Evolutionary conservation across 2,113 vertebrate genomes (phyloP).

Genomic region (Microtus montanus): DNA sequence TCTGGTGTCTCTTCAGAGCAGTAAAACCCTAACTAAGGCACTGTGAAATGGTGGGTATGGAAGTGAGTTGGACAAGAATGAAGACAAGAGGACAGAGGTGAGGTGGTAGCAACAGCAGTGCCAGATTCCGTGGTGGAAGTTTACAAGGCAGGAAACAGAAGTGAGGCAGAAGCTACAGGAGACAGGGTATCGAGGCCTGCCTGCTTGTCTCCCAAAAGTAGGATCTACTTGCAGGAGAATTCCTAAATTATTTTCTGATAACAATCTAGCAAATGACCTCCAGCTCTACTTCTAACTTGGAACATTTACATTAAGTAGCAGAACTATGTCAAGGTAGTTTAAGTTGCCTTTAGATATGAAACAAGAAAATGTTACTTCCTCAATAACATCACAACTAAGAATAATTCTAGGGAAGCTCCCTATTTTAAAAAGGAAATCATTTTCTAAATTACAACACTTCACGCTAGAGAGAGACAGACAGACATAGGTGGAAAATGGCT

Average conservation of each 20-base stretch:
- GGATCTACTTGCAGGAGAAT: background rate
- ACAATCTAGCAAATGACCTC: background rate
- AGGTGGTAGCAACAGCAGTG: background rate
- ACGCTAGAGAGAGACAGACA: background rate
- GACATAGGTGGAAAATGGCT: background rate
- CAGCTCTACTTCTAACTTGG: conserved; percentile 3
- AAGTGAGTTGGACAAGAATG: background rate
- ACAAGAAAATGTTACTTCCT: conserved; percentile 1
- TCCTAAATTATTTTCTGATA: background rate
- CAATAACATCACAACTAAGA: conserved; percentile 31
- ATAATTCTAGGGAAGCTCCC: background rate
- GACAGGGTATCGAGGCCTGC: background rate
- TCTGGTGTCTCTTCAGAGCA: background rate
- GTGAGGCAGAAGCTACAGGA: background rate
- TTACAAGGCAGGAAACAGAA: no score
- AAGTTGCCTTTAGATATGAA: background rate
- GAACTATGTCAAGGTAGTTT: background rate
- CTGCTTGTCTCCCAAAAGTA: background rate
- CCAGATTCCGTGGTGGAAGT: no score
- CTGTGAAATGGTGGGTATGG: background rate
- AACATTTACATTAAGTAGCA: background rate
- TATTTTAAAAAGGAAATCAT: background rate
- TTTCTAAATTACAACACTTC: background rate
- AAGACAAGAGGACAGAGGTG: background rate
- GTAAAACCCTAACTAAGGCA: background rate